Conservation (phyloP, 1,140 invertebrate genomes). For the Drosophila prosaltans region DNA sequence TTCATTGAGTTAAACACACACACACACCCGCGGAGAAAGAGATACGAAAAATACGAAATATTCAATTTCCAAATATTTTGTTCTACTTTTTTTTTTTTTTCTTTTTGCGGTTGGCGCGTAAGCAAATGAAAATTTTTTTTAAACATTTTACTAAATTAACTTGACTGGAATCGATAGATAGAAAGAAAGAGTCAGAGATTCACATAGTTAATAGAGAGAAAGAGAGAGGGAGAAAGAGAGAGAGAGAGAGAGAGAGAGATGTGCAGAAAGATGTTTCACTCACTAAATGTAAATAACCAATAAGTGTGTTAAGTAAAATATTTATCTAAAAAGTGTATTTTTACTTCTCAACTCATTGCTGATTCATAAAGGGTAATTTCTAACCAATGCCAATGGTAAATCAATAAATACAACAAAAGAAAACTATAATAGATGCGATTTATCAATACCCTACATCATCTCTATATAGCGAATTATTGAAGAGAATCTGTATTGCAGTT, state of each 20-base stretch:
- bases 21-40: slow-evolving; percentile 19
- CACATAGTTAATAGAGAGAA: not conserved
- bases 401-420: no score
- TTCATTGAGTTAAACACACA: slow-evolving; percentile 3
- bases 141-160: not conserved
- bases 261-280: slow-evolving; percentile 16
- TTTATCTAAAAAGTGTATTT: not conserved
- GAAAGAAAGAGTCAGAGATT: not conserved
- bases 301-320: slow-evolving; percentile 2
- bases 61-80: slow-evolving; percentile 73
- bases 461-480: no score
- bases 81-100: slow-evolving; percentile 43
- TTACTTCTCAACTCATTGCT: not conserved
- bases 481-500: no score
- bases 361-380: not conserved
- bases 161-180: not conserved
- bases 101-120: not conserved
- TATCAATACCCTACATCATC: no score
- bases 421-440: no score
- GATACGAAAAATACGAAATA: slow-evolving; percentile 39
- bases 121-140: not conserved
- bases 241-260: not conserved
- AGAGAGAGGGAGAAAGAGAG: not conserved
- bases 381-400: not conserved
- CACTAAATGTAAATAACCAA: not conserved